phyloP scores from a whole-genome alignment of 35 echinoderm and acorn worm species.

The Apostichopus parvimensis region DNA sequence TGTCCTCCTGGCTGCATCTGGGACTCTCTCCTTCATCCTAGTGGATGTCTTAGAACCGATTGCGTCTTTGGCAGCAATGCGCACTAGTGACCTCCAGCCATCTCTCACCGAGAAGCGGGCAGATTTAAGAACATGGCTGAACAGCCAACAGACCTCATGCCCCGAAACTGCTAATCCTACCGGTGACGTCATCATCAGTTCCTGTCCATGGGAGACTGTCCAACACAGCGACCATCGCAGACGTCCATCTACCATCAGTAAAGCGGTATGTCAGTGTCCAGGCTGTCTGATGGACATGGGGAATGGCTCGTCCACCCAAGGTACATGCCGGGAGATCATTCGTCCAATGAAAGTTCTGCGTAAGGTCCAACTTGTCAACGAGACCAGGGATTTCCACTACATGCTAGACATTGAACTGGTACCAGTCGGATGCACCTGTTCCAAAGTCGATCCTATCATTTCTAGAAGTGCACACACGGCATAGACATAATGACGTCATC shows the following conservation, averaged over 20 bases:
- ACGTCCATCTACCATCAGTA: constrained; percentile 18
- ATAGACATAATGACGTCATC: neutral
- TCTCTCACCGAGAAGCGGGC: constrained; percentile 1
- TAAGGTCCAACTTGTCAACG: neutral
- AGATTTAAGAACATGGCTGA: neutral
- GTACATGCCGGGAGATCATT: constrained; percentile 18
- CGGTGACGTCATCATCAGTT: neutral
- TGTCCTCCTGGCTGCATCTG: neutral
- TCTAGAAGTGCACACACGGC: neutral
- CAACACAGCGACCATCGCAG: neutral
- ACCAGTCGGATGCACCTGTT: constrained; percentile 26
- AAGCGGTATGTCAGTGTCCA: constrained; percentile 27
- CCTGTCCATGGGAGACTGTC: constrained; percentile 18
- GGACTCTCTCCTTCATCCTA: constrained; percentile 8
- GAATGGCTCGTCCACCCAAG: neutral
- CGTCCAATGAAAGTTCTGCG: constrained; percentile 40
- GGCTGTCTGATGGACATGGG: neutral
- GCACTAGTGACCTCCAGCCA: neutral
- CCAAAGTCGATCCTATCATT: neutral
- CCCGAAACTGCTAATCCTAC: neutral
- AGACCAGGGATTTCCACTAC: neutral
- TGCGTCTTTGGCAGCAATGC: constrained; percentile 25
- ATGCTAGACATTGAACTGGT: constrained; percentile 36
- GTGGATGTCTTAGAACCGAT: constrained; percentile 30
- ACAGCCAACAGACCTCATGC: neutral